Evolutionary conservation across 2,888 invertebrate genomes (phyloP).

Genomic region (Drosophila suboccidentalis): DNA sequence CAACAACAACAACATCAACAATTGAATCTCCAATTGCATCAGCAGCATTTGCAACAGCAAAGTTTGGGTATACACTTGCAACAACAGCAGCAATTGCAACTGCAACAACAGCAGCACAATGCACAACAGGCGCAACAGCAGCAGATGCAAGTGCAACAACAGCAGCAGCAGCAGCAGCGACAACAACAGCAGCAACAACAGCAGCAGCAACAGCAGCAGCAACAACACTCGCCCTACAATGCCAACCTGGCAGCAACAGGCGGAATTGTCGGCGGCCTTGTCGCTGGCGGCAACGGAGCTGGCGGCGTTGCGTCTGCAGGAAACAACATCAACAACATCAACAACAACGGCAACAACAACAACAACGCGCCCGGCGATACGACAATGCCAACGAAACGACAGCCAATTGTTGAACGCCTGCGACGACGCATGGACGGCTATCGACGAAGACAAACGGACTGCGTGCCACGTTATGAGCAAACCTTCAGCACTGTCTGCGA

Average conservation of each 20-base stretch:
- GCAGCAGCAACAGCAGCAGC: constrained; percentile 49
- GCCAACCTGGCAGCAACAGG: constrained; percentile 72
- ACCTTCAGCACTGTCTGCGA: constrained; percentile 95
- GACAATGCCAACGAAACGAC: constrained; percentile 91
- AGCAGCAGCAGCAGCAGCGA: constrained; percentile 72
- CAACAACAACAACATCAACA: constrained; percentile 68
- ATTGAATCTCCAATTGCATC: constrained; percentile 82
- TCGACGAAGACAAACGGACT: constrained; percentile 93
- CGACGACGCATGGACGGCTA: constrained; percentile 95
- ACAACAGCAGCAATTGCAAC: constrained; percentile 79
- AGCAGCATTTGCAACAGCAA: constrained; percentile 80
- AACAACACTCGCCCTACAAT: constrained; percentile 80
- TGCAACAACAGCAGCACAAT: constrained; percentile 72
- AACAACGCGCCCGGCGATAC: constrained; percentile 86
- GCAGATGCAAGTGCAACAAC: constrained; percentile 73
- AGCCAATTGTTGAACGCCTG: constrained; percentile 94
- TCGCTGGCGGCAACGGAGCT: constrained; percentile 83
- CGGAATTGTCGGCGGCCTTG: constrained; percentile 80
- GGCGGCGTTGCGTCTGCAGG: constrained; percentile 75
- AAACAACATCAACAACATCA: constrained; percentile 48
- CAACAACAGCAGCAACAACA: constrained; percentile 50
- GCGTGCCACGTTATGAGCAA: constrained; percentile 95
- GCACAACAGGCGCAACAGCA: constrained; percentile 79
- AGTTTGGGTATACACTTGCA: constrained; percentile 76
- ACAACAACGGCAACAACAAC: constrained; percentile 30